Percentiles rank a stretch among this genome's conserved stretches.
Conservation (phyloP, 2,113 vertebrate species). For the Nipponia nippon region DNA sequence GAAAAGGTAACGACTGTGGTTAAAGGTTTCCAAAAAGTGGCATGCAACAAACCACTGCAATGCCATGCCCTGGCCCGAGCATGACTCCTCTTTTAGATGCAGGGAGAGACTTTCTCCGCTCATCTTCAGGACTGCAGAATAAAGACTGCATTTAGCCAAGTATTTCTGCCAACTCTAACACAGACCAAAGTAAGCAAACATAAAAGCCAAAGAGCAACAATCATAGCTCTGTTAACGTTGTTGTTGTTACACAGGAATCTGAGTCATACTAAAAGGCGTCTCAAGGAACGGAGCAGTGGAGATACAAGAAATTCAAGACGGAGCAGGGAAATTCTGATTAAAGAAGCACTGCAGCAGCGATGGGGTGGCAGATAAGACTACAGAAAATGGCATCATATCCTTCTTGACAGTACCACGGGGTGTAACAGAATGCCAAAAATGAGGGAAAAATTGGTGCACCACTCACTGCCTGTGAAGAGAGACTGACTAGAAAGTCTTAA, state of each 20-base stretch:
- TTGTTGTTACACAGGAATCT: neutral
- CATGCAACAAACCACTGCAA: neutral
- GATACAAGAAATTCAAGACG: neutral
- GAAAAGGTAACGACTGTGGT: neutral
- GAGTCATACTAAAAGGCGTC: slow-evolving; percentile 11
- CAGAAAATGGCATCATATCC: neutral
- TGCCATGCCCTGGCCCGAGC: neutral
- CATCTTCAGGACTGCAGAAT: neutral
- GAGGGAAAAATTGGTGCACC: neutral
- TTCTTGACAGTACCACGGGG: neutral
- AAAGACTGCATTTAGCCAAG: neutral
- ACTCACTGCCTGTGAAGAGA: neutral
- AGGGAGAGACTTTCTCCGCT: neutral
- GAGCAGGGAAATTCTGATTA: neutral
- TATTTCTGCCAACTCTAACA: neutral
- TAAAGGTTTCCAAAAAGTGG: neutral
- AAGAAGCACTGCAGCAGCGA: neutral
- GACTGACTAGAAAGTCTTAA: neutral
- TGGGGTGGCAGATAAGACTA: neutral
- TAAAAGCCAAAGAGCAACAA: neutral
- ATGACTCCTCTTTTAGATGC: neutral
- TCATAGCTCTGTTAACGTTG: neutral
- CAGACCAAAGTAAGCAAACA: neutral
- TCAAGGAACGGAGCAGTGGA: neutral
- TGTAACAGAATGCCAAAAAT: neutral